Evolutionary conservation across 2,797 vertebrate genomes (phyloP), one percentile per base, ranked within the genome.

Genomic region (Chromobotia macracanthus): DNA sequence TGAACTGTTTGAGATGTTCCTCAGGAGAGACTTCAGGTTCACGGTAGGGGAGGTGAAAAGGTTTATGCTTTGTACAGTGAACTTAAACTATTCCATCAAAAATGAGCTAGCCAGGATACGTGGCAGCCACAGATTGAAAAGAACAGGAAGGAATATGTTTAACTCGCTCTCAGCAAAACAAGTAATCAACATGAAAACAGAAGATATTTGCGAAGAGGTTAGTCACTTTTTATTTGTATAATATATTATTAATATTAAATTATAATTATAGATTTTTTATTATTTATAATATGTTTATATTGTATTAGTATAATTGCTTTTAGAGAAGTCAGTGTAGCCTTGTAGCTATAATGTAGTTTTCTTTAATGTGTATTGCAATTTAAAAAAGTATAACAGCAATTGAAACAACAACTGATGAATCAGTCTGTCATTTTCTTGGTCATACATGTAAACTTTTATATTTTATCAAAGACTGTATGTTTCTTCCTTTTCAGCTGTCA

Each of bases 71-170:
- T 91, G 82, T 2, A 97, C 94, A 0, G 94, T 98, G 66, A 98
- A 97, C 79, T 82, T 99, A 84, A 95, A 98, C 80, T 92, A 89
- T 11, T 94, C 95, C 0, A 95, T 99, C 50, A 94, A 88, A 61
- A 91, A 86, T 18, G 90, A 94, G 56, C 90, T 98, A 91, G 94
- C 92, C n/a, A 91, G 91, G 23, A 90, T 96, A 13, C 87, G 95
- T 5, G 93, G 91, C 0, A 87, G 93, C 5, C 84, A 83, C 0
- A 86, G 90, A 0, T 89, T 98, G 72, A 92, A 84, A 60, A 84
- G 87, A 75, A 86, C 86, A 25, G 90, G 87, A 84, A 89, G 81
- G 82, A 86, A 78, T 58, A 74, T 81, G 25, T 81, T 89, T 0
- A 86, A 84, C 66, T 90, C 90, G 38, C 87, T 95, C 51, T 88